A percentile compares a stretch with the other conserved stretches of the same genome.
Evolutionary conservation across 2,888 invertebrate genomes (phyloP).

Genomic region (Entomobrya proxima): DNA sequence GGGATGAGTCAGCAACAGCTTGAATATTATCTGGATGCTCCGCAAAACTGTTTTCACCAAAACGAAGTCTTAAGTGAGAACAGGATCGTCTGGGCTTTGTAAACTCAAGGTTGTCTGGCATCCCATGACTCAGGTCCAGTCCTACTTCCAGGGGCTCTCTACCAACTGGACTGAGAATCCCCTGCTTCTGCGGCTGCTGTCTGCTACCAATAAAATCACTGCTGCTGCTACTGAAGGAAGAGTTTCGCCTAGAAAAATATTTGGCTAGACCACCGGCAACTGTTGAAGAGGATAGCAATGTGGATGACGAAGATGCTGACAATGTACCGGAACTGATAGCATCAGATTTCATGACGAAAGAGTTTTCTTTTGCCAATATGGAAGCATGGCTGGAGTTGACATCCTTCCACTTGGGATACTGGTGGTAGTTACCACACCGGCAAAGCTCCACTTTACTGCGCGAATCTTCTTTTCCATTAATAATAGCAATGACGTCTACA

Average conservation of each 20-base stretch:
- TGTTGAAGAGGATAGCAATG: not conserved
- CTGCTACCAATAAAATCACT: not conserved
- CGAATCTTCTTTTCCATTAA: constrained; percentile 63
- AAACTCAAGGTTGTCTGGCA: constrained; percentile 48
- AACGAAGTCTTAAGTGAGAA: constrained; percentile 43
- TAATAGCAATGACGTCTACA: constrained; percentile 63
- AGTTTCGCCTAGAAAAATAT: constrained; percentile 18
- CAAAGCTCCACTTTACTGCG: constrained; percentile 60
- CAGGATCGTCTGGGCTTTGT: constrained; percentile 55
- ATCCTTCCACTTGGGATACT: constrained; percentile 66
- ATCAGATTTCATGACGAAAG: not conserved
- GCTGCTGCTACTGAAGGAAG: not conserved
- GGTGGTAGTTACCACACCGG: constrained; percentile 67
- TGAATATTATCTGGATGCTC: constrained; percentile 53
- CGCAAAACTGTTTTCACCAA: constrained; percentile 42
- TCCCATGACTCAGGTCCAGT: constrained; percentile 47
- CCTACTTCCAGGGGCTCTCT: constrained; percentile 58
- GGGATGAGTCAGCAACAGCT: not conserved
- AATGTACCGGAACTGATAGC: not conserved
- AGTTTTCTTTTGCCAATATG: constrained; percentile 34
- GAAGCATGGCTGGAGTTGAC: constrained; percentile 4
- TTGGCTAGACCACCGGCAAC: constrained; percentile 21
- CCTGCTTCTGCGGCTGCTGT: constrained; percentile 17
- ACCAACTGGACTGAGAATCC: constrained; percentile 49
- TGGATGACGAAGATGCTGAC: not conserved